Conservation (phyloP, 2,888 invertebrate genomes). For the Oxyscelio sp. region DNA sequence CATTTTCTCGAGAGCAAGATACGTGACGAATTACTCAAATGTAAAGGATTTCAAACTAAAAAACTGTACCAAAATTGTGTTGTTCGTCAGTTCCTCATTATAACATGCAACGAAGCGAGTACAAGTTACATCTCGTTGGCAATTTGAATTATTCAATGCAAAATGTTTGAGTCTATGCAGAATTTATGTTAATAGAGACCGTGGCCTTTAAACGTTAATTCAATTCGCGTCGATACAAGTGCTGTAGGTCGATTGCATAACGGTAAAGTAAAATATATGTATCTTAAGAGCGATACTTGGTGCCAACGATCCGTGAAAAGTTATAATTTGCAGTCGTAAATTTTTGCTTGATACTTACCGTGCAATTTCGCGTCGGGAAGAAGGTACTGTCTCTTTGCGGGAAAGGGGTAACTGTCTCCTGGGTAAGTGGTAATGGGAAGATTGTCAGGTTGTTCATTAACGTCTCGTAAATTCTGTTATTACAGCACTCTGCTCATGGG, state of each 20-base stretch:
- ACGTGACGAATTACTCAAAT: slow-evolving; percentile 61
- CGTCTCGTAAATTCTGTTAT: slow-evolving; percentile 60
- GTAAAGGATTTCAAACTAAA: slow-evolving; percentile 65
- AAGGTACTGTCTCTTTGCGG: slow-evolving; percentile 39
- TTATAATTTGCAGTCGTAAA: slow-evolving; percentile 68
- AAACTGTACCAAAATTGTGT: slow-evolving; percentile 63
- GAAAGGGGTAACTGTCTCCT: slow-evolving; percentile 47
- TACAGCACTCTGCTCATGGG: slow-evolving; percentile 42
- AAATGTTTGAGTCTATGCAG: slow-evolving; percentile 15
- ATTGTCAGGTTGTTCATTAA: slow-evolving; percentile 59
- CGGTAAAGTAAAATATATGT: slow-evolving; percentile 74
- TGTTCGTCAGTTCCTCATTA: slow-evolving; percentile 65
- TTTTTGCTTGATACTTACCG: slow-evolving; percentile 67
- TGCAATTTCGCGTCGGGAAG: slow-evolving; percentile 37
- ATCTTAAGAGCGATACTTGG: slow-evolving; percentile 68
- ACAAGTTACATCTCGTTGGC: slow-evolving; percentile 66
- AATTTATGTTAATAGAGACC: slow-evolving; percentile 31
- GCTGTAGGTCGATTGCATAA: slow-evolving; percentile 76
- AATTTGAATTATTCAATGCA: slow-evolving; percentile 26
- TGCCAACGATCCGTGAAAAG: slow-evolving; percentile 69
- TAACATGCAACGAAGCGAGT: slow-evolving; percentile 66
- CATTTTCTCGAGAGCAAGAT: slow-evolving; percentile 67
- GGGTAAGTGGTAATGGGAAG: slow-evolving; percentile 53
- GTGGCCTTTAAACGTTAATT: slow-evolving; percentile 61
- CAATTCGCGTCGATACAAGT: slow-evolving; percentile 67